These are phyloP conservation scores for Pampusana beccarii DNA, from an alignment of 2,113 vertebrate genomes.

Conservation along the genomic window DNA sequence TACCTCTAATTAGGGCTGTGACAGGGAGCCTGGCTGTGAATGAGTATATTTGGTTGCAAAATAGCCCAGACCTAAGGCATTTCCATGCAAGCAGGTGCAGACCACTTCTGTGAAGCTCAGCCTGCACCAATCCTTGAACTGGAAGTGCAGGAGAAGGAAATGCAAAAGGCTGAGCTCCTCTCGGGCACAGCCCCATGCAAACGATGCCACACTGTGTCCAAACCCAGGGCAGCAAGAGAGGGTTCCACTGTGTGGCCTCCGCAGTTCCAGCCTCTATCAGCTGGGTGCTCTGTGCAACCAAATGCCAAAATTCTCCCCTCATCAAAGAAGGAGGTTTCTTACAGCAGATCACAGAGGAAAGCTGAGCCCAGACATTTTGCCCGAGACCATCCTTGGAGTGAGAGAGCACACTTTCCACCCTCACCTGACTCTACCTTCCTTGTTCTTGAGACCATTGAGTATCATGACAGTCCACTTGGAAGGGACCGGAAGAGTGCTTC, in stretches of 20 bases:
- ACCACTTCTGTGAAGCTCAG: neutral
- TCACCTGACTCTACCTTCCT: neutral
- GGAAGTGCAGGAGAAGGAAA: neutral
- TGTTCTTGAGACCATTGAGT: neutral
- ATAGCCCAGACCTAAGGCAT: neutral
- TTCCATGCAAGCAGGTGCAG: neutral
- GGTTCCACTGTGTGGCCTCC: neutral
- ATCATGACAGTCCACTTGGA: neutral
- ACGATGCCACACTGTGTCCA: neutral
- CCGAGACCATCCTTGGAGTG: neutral
- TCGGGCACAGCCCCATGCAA: rapidly evolving
- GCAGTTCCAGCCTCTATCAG: neutral
- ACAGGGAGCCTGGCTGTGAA: neutral
- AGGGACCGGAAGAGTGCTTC: neutral
- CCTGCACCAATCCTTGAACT: neutral
- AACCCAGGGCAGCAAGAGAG: neutral
- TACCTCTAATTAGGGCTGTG: neutral
- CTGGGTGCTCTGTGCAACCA: neutral
- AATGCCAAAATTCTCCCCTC: rapidly evolving
- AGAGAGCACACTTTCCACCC: rapidly evolving
- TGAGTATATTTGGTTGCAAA: neutral
- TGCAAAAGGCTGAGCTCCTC: neutral
- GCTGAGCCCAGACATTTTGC: neutral
- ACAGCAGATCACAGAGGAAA: neutral
- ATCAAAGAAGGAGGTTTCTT: neutral